Evolutionary conservation across 2,113 vertebrate genomes (phyloP).

Genomic region (Sinocyclocheilus anophthalmus): DNA sequence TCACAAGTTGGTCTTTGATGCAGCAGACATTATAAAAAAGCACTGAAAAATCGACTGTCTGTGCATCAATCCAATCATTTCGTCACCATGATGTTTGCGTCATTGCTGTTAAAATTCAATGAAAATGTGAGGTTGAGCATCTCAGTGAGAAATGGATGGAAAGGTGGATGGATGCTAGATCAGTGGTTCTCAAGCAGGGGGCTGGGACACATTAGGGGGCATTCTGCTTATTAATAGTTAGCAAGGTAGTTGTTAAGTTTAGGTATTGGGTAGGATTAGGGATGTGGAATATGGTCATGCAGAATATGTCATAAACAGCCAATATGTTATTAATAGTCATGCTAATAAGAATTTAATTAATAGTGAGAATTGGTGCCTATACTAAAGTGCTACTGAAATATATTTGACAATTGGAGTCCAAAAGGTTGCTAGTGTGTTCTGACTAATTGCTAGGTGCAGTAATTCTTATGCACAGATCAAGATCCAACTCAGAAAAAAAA

Average conservation of each 20-base stretch:
- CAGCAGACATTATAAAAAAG: background rate
- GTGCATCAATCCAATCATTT: background rate
- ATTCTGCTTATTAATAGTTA: background rate
- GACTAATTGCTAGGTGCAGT: background rate
- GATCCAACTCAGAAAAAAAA: background rate
- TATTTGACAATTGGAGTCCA: background rate
- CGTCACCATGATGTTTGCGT: background rate
- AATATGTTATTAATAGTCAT: no score
- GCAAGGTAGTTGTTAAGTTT: no score
- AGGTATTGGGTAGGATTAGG: no score
- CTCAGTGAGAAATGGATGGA: background rate
- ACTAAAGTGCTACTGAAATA: background rate
- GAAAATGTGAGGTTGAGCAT: background rate
- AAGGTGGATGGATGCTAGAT: background rate
- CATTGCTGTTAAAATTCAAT: background rate
- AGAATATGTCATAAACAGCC: no score
- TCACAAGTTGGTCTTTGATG: constrained; percentile 37
- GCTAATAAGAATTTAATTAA: no score
- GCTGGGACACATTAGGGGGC: background rate
- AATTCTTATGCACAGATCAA: background rate
- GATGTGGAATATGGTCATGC: no score
- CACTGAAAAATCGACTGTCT: background rate
- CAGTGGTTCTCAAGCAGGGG: background rate
- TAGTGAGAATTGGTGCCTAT: no score
- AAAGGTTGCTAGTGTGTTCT: background rate